Conservation (phyloP, 2,888 invertebrate species). For the Hirtodrosophila histrioides region DNA sequence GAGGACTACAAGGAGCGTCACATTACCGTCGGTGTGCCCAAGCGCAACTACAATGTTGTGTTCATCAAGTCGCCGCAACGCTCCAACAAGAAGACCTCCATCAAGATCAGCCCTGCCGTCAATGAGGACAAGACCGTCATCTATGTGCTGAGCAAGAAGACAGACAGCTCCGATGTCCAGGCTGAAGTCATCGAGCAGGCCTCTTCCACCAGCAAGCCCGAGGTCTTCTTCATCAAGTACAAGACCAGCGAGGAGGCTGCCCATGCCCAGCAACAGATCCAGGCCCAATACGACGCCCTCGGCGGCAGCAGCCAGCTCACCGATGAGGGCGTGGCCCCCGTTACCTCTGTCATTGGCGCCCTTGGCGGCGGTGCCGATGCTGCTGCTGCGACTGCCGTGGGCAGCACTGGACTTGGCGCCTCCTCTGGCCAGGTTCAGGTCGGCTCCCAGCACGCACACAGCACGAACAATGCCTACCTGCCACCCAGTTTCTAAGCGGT, state of each 20-base stretch:
- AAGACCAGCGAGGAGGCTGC: slow-evolving; percentile 84
- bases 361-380: slow-evolving; percentile 57
- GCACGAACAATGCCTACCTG: slow-evolving; percentile 77
- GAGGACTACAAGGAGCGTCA: slow-evolving; percentile 81
- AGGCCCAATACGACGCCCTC: slow-evolving; percentile 83
- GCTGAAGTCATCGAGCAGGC: slow-evolving; percentile 82
- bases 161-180: slow-evolving; percentile 80
- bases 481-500: slow-evolving; percentile 81
- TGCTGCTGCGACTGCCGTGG: slow-evolving; percentile 38
- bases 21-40: slow-evolving; percentile 83
- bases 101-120: slow-evolving; percentile 81
- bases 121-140: slow-evolving; percentile 84
- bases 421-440: slow-evolving; percentile 33
- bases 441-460: slow-evolving; percentile 42
- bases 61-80: slow-evolving; percentile 84
- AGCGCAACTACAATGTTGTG: slow-evolving; percentile 84
- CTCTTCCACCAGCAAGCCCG: slow-evolving; percentile 83
- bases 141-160: slow-evolving; percentile 84
- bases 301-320: slow-evolving; percentile 83
- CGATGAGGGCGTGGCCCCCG: slow-evolving; percentile 83
- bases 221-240: slow-evolving; percentile 85
- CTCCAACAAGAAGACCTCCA: slow-evolving; percentile 76
- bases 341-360: slow-evolving; percentile 83
- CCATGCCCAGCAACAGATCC: slow-evolving; percentile 84
- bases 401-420: slow-evolving; percentile 42